Percentiles rank a stretch among this genome's conserved stretches.
Conservation (phyloP, 2,113 vertebrate genomes). For the Mola mola region DNA sequence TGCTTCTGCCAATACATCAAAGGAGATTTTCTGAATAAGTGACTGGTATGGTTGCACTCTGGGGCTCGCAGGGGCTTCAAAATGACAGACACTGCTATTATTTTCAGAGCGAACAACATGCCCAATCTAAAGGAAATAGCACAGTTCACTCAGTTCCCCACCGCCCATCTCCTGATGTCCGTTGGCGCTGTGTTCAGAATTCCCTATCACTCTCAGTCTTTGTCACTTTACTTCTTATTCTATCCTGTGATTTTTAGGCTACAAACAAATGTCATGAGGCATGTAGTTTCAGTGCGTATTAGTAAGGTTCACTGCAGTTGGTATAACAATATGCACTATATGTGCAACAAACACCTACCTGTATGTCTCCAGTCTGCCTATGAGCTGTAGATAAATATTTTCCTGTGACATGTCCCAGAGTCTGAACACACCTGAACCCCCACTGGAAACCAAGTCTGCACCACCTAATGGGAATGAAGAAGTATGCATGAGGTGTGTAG, state of each 20-base stretch:
- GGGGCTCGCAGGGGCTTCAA: conserved; percentile 20
- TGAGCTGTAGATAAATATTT: conserved; percentile 79
- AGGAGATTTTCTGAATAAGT: conserved; percentile 33
- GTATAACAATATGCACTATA: not conserved
- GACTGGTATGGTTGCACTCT: conserved; percentile 18
- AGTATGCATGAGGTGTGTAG: too few relatives aligned
- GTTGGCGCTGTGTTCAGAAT: conserved; percentile 6
- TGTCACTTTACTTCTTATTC: too few relatives aligned
- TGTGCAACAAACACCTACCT: conserved; percentile 54
- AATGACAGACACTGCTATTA: conserved; percentile 39
- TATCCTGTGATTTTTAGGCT: too few relatives aligned
- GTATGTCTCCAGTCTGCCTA: conserved; percentile 71
- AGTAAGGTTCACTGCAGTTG: not conserved
- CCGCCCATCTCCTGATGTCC: conserved; percentile 28
- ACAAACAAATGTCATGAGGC: not conserved
- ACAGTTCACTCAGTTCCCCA: conserved; percentile 15
- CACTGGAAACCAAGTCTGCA: conserved; percentile 76
- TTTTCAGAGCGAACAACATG: conserved; percentile 33
- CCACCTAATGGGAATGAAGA: conserved; percentile 61
- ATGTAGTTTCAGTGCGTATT: not conserved
- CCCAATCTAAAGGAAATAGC: conserved; percentile 32
- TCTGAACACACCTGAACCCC: conserved; percentile 80
- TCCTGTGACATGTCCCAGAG: conserved; percentile 77
- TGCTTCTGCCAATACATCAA: conserved; percentile 27
- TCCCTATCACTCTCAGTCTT: not conserved